A percentile compares a stretch with the other conserved stretches of the same genome.
These are phyloP conservation scores for Amphipoea oculea DNA, from an alignment of 2,888 invertebrate genomes.

Conservation along the genomic window DNA sequence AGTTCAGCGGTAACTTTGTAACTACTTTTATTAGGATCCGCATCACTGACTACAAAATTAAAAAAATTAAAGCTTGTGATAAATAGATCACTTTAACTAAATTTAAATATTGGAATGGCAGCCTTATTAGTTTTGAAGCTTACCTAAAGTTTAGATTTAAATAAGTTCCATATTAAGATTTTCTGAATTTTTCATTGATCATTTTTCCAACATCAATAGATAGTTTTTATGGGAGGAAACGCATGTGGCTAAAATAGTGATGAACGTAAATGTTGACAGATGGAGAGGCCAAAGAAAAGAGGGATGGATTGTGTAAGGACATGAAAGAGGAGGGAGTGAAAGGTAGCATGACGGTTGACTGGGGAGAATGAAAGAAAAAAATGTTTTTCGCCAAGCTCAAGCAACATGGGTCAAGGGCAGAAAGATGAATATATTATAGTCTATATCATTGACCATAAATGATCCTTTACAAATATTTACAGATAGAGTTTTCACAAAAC, in stretches of 20 bases:
- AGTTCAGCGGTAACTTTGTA: no score
- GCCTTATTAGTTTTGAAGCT: neutral
- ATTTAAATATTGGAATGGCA: neutral
- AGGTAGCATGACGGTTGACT: no score
- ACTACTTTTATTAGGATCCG: no score
- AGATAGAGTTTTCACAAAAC: slow-evolving; percentile 1
- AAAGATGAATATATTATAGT: neutral
- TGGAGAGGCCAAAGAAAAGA: neutral
- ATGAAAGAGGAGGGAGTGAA: no score
- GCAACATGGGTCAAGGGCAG: neutral
- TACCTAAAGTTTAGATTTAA: neutral
- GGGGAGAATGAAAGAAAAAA: no score
- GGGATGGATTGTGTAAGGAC: no score
- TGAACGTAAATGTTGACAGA: neutral
- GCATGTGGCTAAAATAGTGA: neutral
- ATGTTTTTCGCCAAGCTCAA: no score
- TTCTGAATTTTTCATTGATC: neutral
- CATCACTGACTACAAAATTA: no score
- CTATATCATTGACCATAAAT: neutral
- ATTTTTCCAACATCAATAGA: neutral
- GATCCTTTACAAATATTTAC: neutral
- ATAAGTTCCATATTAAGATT: neutral
- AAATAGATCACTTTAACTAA: no score
- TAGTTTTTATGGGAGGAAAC: neutral
- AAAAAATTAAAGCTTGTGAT: no score